Conservation (phyloP, 1,140 invertebrate species). For the Condylostylus longicornis region DNA sequence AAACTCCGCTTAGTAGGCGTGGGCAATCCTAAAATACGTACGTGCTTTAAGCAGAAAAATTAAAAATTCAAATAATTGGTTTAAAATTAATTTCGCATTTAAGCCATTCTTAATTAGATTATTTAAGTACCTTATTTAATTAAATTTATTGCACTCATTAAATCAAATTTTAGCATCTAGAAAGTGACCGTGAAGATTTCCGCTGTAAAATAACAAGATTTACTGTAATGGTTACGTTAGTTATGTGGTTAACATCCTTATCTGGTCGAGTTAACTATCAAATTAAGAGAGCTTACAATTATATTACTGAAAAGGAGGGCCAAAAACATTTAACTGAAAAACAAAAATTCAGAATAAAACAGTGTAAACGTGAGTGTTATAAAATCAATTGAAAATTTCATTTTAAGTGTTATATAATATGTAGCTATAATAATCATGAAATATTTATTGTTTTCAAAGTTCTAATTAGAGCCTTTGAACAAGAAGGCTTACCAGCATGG, state of each 20-base stretch:
- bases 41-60: too few species aligned
- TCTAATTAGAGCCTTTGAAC: conserved; percentile 15
- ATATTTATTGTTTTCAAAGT: conserved; percentile 12
- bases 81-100: too few species aligned
- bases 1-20: too few species aligned
- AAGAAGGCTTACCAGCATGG: conserved; percentile 43
- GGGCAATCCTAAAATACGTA: too few species aligned
- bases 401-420: neutral
- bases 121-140: too few species aligned
- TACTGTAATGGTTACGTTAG: conserved; percentile 23
- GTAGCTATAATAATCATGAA: neutral
- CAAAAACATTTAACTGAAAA: conserved; percentile 13
- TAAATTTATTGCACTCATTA: neutral
- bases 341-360: conserved; percentile 15
- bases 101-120: too few species aligned
- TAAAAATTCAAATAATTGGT: too few species aligned
- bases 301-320: conserved; percentile 24
- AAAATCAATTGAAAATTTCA: neutral
- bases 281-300: conserved; percentile 14
- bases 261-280: conserved; percentile 13
- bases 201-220: conserved; percentile 23
- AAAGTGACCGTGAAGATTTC: conserved; percentile 6
- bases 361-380: conserved; percentile 20
- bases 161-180: neutral
- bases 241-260: conserved; percentile 29